Percentiles rank a stretch among this genome's conserved stretches.
Conservation (phyloP, 2,797 vertebrate species). For the Gastrophryne carolinensis region DNA sequence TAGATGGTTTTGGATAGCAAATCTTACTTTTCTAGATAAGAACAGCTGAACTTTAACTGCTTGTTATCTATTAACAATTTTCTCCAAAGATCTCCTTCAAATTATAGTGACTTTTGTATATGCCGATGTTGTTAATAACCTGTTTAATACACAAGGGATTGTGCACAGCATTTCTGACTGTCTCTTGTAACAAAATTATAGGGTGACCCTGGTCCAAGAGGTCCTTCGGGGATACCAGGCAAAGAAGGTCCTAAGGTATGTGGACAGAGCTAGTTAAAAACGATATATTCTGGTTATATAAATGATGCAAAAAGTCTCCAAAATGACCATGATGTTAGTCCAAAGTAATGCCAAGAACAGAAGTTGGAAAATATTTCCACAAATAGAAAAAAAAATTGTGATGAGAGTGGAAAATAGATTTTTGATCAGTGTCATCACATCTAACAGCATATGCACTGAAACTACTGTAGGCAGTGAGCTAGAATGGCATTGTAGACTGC, state of each 20-base stretch:
- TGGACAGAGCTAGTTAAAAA: slow-evolving; percentile 27
- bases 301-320: background rate
- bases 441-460: background rate
- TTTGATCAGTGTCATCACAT: slow-evolving; percentile 11
- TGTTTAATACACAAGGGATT: too few species aligned
- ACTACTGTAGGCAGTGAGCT: background rate
- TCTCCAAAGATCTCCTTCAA: too few species aligned
- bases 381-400: slow-evolving; percentile 10
- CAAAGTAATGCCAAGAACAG: background rate
- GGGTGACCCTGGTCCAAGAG: slow-evolving; percentile 87
- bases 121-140: too few species aligned
- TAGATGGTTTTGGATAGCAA: too few species aligned
- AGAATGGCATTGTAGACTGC: background rate
- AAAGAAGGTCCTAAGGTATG: slow-evolving; percentile 95
- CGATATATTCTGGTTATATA: background rate
- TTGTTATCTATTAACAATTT: too few species aligned
- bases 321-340: background rate
- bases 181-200: slow-evolving; percentile 50
- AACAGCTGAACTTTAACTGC: too few species aligned
- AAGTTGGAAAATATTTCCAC: background rate
- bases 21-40: too few species aligned
- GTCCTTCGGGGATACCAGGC: slow-evolving; percentile 88
- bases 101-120: too few species aligned
- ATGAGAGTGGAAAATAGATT: slow-evolving; percentile 23
- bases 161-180: too few species aligned